Evolutionary conservation across 1,140 invertebrate genomes (phyloP).

Genomic region (Leptestheria dahalacensis): DNA sequence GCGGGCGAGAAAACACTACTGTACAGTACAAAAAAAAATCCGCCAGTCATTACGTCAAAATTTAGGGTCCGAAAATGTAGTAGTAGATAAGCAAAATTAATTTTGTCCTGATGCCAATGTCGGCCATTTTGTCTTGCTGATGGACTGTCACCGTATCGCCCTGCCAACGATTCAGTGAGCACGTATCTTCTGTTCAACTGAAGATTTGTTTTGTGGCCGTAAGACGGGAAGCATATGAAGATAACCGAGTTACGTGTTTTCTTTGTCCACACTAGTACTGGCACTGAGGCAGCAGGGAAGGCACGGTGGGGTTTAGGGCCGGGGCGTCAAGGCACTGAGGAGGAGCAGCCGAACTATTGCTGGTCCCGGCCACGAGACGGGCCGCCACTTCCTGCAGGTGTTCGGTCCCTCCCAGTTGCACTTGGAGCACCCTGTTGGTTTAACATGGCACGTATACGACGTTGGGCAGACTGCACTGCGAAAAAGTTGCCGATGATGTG

Average conservation of each 20-base stretch:
- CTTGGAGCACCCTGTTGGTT: conserved; percentile 41
- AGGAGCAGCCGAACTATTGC: not conserved
- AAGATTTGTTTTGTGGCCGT: too few relatives aligned
- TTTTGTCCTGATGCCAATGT: too few relatives aligned
- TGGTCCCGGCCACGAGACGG: not conserved
- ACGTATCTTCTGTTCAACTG: not conserved
- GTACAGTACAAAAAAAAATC: not conserved
- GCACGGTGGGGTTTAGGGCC: not conserved
- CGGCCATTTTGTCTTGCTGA: too few relatives aligned
- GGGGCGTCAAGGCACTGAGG: not conserved
- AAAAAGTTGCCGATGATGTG: conserved; percentile 88
- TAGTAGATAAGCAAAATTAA: too few relatives aligned
- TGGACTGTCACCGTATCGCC: not conserved
- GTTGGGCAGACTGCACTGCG: conserved; percentile 75
- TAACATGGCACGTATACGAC: conserved; percentile 83
- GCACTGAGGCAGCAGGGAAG: not conserved
- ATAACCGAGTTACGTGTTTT: too few relatives aligned
- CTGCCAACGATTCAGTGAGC: not conserved
- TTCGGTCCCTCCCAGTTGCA: not conserved
- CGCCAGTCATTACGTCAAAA: too few relatives aligned
- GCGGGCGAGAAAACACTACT: not conserved
- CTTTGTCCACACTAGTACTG: not conserved
- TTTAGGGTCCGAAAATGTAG: too few relatives aligned
- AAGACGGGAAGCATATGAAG: too few relatives aligned
- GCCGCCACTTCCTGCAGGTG: not conserved